Evolutionary conservation across 2,888 invertebrate genomes (phyloP).

Genomic region (Epinotia bilunana): DNA sequence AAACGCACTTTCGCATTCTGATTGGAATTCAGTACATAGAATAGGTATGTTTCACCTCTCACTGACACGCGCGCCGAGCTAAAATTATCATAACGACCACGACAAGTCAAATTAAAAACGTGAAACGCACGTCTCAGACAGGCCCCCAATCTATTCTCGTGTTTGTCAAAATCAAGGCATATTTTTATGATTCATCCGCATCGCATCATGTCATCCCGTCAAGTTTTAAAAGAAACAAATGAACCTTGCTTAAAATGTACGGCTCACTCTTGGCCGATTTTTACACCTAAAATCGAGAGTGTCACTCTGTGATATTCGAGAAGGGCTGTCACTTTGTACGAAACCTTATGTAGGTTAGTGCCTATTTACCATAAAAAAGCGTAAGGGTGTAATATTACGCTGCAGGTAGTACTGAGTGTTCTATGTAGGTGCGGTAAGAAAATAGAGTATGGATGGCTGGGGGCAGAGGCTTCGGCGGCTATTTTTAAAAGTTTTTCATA

Average conservation of each 20-base stretch:
- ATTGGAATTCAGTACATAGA: too few relatives aligned
- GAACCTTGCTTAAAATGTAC: conserved; percentile 17
- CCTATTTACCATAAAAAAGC: conserved; percentile 43
- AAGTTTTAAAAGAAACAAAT: neutral
- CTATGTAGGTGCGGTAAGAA: conserved; percentile 23
- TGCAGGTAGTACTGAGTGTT: conserved; percentile 32
- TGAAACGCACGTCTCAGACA: neutral
- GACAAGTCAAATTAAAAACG: neutral
- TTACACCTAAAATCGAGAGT: conserved; percentile 71
- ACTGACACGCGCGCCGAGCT: too few relatives aligned
- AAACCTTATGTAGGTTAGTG: conserved; percentile 62
- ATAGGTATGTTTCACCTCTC: too few relatives aligned
- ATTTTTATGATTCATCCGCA: conserved; percentile 2
- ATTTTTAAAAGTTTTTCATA: neutral
- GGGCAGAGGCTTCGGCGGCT: conserved; percentile 6
- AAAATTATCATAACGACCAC: too few relatives aligned
- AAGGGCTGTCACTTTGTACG: conserved; percentile 57
- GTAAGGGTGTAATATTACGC: conserved; percentile 44
- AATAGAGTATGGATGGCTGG: conserved; percentile 31
- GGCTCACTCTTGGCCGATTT: conserved; percentile 46
- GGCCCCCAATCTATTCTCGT: neutral
- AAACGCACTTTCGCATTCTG: too few relatives aligned
- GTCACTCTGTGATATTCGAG: conserved; percentile 67
- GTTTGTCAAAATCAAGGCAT: neutral
- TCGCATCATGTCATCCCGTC: neutral